Evolutionary conservation across 2,113 vertebrate genomes (phyloP).

Genomic region (Camelus bactrianus): DNA sequence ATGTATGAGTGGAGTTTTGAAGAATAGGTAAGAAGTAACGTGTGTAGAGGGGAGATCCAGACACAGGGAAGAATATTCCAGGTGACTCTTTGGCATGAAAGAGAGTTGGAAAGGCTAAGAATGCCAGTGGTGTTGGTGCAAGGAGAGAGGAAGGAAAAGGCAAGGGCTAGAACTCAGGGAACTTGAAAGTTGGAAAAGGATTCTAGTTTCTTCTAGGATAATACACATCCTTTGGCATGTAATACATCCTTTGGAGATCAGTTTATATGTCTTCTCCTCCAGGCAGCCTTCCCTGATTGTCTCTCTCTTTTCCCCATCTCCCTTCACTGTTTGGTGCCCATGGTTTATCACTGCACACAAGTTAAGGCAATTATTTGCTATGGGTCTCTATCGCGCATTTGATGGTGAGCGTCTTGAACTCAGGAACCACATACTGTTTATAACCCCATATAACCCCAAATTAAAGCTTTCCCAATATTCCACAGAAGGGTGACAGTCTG

Average conservation of each 20-base stretch:
- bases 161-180: neutral
- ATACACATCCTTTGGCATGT: neutral
- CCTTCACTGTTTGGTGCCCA: neutral
- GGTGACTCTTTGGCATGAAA: neutral
- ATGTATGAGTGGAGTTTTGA: neutral
- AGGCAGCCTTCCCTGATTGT: neutral
- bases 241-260: neutral
- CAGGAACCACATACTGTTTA: neutral
- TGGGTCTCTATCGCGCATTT: neutral
- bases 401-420: neutral
- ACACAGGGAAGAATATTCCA: neutral
- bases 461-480: neutral
- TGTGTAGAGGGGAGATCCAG: neutral
- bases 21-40: neutral
- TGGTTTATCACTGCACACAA: neutral
- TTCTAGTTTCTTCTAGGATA: neutral
- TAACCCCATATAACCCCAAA: neutral
- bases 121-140: neutral
- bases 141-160: neutral
- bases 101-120: neutral
- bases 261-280: neutral
- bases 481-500: neutral
- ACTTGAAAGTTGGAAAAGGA: neutral
- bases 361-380: neutral
- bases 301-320: neutral